Base-by-base conservation (phyloP, 2,888 invertebrate species). In the Sinhomidia bicolor region DNA sequence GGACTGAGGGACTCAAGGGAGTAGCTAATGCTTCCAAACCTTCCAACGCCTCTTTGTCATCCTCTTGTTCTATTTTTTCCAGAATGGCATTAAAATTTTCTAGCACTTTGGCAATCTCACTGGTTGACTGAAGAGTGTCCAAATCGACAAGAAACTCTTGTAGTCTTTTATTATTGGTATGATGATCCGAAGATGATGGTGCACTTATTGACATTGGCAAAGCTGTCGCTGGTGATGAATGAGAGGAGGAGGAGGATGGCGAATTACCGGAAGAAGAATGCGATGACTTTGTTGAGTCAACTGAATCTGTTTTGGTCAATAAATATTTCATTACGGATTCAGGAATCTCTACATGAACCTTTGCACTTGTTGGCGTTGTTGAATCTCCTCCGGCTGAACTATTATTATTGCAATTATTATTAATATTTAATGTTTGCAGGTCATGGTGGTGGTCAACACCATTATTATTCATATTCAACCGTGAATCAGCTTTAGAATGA, bases 11-110 rank as follows among this genome's bases (percentile, higher is more conserved):
- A 41, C 81, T 82, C n/a, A 85, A 32, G 4, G 80, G 85, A 9
- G 83, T 82, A 2, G 78, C 51, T 57, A 85, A 60, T 3, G 85
- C 89, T 78, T 82, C 85, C 41, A 85, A 62, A 9, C 81, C 82
- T 29, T 78, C 82, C 20, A 83, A 44, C 0, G 83, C 88, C 32
- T 89, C 87, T 12, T 80, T 89, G n/a, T 81, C 84, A 20, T 89
- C 88, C 0, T 86, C 85, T 29, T 88, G 78, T 10, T 91, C 91
- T 5, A 91, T 89, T 74, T 88, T 68, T 57, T 91, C 91, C 9
- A 91, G 80, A 44, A 91, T 90, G 23, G 90, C 89, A 60, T 91
- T 91, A 47, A 91, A 91, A 65, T 89, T 90, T 23, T 91, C 91
- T 14, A 91, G 79, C 20, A 91, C 91, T 90, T 90, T 89, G 20